Base-by-base conservation (phyloP, 2,888 invertebrate genomes). In the Celastrina argiolus region DNA sequence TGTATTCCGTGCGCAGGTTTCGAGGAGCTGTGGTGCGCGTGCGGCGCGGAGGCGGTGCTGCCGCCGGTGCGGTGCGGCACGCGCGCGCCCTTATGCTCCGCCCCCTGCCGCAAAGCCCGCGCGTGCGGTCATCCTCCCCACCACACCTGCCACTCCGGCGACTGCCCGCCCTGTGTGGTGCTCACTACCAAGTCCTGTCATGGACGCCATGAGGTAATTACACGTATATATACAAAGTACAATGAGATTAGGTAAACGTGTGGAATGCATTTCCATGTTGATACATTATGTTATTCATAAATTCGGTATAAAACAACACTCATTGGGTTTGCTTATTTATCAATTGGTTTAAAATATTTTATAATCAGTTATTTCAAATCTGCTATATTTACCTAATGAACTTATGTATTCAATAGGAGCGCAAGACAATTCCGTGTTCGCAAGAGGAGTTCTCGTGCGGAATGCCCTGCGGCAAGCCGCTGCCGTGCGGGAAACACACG, bases 1-100 rank as follows among this genome's bases (percentile, higher is more conserved):
- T 28, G n/a, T 7, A 8, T 36, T 22, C 2, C n/a, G 3, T 41
- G 22, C 18, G 7, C 71, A 91, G 91, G 94, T 78, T 98, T 98
- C 87, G 96, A 97, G 65, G 99, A 99, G 87, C 88, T 99, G 64
- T 93, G 94, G 22, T 99, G 99, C 82, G 96, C 96, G 80, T 99
- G 99, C 84, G 98, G 99, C 7, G 92, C 94, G 0, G 94, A 95
- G 72, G 96, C 98, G 36, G 85, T 96, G 66, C 95, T 95, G 81
- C 99, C 99, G 1, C 99, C 99, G 0, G 94, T 99, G 64, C 94
- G 97, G 0, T 99, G 99, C 84, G 99, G 99, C 18, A 96, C 97
- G 0, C 94, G 94, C 69, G 95, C 95, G 3, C 99, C 99, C 0
- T 85, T 92, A 2, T 99, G 99, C 88, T 87, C 88, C 58, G 92